Base-by-base conservation (phyloP, 2,113 vertebrate genomes). In the Physeter macrocephalus region DNA sequence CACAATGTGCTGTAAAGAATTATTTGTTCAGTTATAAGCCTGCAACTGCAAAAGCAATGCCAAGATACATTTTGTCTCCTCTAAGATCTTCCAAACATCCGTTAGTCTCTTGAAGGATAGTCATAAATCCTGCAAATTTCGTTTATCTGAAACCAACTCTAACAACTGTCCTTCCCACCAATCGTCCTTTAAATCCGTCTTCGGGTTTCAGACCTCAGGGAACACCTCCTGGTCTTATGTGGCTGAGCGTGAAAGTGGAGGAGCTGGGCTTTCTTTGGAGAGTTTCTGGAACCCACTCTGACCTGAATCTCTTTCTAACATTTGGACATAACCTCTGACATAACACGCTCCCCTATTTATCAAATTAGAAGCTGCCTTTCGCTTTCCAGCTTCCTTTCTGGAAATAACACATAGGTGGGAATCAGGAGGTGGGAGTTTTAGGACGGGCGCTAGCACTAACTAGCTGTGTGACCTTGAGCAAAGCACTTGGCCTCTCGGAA, bases 81-180 rank as follows among this genome's bases (percentile, higher is more conserved):
- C 71, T 83, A 75, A 88, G 84, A 93, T 98, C 20, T 0, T 98
- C 86, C 96, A 96, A 98, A 97, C 78, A 97, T 94, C 94, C 93
- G 95, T 98, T 98, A 97, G 94, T 97, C 93, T 97, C 41, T 88
- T 97, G 97, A 98, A 97, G 62, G 88, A 71, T 80, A 94, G 90
- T 97, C 97, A 97, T 98, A 98, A 98, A 97, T 98, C 97, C 96
- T 94, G 52, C 61, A 96, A 96, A 97, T 98, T 97, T 97, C 84
- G 71, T 98, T 98, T 98, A 90, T 97, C 97, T 95, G 95, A 97
- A 98, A 98, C 77, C 74, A 98, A 12, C 77, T 98, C 94, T 61
- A 97, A 93, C 88, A 98, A 87, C 97, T 98, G 88, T 96, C 97
- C 92, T 98, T 97, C 94, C 96, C 95, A 94, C 89, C 97, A 95